Base-by-base conservation (phyloP, 2,888 invertebrate species). In the Argyresthia albistria region DNA sequence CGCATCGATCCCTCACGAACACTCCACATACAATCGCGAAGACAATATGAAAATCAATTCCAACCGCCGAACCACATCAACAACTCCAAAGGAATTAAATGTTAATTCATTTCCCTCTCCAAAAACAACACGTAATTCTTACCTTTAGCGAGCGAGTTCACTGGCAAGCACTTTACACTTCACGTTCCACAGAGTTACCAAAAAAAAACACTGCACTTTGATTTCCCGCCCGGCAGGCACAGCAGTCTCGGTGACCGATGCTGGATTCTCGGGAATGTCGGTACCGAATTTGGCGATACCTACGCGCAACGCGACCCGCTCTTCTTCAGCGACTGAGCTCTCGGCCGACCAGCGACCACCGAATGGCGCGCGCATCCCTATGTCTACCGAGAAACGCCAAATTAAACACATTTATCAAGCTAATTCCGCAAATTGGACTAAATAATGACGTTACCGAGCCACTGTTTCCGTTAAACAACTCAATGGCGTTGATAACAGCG, bases 361-460 rank as follows among this genome's bases (percentile, higher is more conserved):
- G 7, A 12, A 73, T 81, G 83, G 83, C 83, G 83, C 84, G 86
- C 84, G 86, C 86, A 84, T 69, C 70, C 43, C 42, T 15, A 14
- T 46, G 60, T 59, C 69, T 68, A 69, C 71, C 68, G 25, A 25
- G 76, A 76, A 80, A 80, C 77, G 69, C 72, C 77, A 83, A 82
- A 81, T 81, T 73, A 79, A 82, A 83, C 75, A 79, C 78, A 84
- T 84, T 83, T 81, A 82, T 82, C 80, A 78, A 68, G 74, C 75
- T 82, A 83, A 83, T 83, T 83, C 77, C 70, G 74, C 70, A 80
- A 82, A 84, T 83, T 83, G 80, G 75, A 80, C 79, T 80, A 80
- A 83, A 82, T 83, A 82, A 84, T 79, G 73, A 77, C 74, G 73
- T 82, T 78, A 71, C 66, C 60, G 65, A 66, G 67, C 64, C 71